Evolutionary conservation across 2,888 invertebrate genomes (phyloP).

Genomic region (Ormyrus thymus): DNA sequence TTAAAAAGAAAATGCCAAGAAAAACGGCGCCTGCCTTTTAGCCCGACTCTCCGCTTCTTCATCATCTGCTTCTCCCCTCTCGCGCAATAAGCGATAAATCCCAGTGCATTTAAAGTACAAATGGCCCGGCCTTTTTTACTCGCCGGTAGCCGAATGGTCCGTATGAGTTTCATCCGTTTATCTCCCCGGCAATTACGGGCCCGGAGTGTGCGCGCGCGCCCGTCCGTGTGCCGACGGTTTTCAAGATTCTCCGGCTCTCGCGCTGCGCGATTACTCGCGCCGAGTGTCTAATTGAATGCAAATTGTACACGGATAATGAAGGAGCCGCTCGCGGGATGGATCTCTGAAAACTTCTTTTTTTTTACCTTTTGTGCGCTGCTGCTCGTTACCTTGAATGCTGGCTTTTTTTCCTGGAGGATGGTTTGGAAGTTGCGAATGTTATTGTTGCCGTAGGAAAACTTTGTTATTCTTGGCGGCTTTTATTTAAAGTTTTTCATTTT

Average conservation of each 20-base stretch:
- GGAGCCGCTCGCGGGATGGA: no score
- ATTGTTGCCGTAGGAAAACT: no score
- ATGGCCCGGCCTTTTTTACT: neutral
- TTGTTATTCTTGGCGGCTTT: no score
- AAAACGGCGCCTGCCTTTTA: no score
- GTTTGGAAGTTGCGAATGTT: no score
- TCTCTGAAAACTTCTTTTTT: no score
- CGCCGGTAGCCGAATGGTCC: neutral
- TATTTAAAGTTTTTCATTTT: no score
- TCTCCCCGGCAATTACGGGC: conserved; percentile 15
- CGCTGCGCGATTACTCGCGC: neutral
- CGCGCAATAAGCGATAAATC: conserved; percentile 38
- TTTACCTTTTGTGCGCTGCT: no score
- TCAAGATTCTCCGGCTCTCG: neutral
- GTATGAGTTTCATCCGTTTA: conserved; percentile 37
- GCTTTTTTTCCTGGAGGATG: no score
- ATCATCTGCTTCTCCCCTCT: neutral
- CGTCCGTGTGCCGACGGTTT: conserved; percentile 11
- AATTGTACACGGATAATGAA: conserved; percentile 11
- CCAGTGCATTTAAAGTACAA: conserved; percentile 7
- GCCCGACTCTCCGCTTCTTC: neutral
- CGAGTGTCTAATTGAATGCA: conserved; percentile 31
- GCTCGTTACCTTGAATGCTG: no score
- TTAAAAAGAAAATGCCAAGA: neutral
- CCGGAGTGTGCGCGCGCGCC: no score